phyloP scores from a whole-genome alignment of 2,888 invertebrate species.

The Adelphocoris suturalis region DNA sequence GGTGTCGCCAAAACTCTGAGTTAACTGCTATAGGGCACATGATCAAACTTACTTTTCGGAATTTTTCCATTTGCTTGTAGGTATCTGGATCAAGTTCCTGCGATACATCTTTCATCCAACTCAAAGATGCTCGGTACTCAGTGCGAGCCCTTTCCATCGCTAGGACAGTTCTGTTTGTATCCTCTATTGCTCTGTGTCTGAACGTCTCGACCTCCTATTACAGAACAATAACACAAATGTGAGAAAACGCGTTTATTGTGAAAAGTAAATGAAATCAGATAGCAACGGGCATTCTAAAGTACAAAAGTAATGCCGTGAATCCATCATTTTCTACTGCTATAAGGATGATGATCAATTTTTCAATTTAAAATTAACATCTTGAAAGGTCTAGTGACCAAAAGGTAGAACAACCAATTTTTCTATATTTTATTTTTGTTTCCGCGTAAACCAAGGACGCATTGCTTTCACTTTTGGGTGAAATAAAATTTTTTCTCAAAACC shows the following conservation, averaged over 20 bases:
- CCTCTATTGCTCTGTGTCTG: constrained; percentile 94
- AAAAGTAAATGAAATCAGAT: background rate
- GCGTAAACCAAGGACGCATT: too few species aligned
- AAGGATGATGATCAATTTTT: too few species aligned
- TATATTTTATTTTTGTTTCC: too few species aligned
- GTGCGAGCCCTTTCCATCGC: constrained; percentile 97
- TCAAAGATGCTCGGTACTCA: constrained; percentile 95
- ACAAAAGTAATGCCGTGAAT: background rate
- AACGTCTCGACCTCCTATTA: constrained; percentile 96
- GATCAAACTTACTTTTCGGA: constrained; percentile 85
- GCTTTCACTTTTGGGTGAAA: too few species aligned
- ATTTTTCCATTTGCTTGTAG: constrained; percentile 95
- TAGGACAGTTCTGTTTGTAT: constrained; percentile 93
- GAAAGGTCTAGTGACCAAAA: too few species aligned
- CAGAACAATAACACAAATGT: background rate
- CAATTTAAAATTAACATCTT: too few species aligned
- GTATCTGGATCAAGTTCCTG: constrained; percentile 98
- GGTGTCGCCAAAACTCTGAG: too few species aligned
- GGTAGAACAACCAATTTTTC: too few species aligned
- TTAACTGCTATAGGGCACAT: too few species aligned
- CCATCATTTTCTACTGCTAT: too few species aligned
- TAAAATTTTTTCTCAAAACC: too few species aligned
- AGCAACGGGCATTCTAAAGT: background rate
- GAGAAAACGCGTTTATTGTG: background rate
- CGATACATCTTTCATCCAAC: constrained; percentile 99